These are phyloP conservation scores for Ara ararauna DNA, from an alignment of 2,797 vertebrate genomes.

Conservation along the genomic window DNA sequence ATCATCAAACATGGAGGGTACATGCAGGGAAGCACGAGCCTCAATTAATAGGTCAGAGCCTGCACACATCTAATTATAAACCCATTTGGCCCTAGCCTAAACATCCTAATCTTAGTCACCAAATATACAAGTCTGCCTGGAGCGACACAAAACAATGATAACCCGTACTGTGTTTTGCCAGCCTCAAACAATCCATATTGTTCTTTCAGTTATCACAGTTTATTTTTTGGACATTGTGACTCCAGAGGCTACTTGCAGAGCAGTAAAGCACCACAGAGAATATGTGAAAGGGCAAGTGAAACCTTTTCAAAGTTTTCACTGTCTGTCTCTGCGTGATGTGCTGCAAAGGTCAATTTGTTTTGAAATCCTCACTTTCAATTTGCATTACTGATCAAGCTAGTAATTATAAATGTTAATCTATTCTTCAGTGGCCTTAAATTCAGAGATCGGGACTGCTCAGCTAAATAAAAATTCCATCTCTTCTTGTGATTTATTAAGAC, in stretches of 20 bases:
- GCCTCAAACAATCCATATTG: not conserved
- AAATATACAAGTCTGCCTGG: slow-evolving; percentile 22
- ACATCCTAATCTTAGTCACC: slow-evolving; percentile 52
- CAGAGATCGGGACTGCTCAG: not conserved
- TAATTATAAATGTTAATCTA: slow-evolving; percentile 58
- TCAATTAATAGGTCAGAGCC: slow-evolving; percentile 5
- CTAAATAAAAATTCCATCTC: slow-evolving; percentile 23
- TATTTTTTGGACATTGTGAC: not conserved
- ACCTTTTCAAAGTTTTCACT: not conserved
- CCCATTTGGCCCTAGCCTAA: slow-evolving; percentile 48
- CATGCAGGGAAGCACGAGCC: not conserved
- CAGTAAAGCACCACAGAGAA: not conserved
- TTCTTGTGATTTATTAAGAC: slow-evolving; percentile 32
- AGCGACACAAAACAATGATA: accelerated
- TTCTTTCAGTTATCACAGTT: slow-evolving; percentile 42
- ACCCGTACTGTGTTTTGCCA: not conserved
- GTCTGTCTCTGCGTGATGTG: not conserved
- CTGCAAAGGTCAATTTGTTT: slow-evolving; percentile 61
- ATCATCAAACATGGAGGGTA: not conserved
- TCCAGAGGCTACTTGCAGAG: not conserved
- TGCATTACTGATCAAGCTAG: slow-evolving; percentile 31
- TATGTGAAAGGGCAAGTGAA: not conserved
- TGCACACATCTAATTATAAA: slow-evolving; percentile 20
- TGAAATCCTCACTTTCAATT: slow-evolving; percentile 29
- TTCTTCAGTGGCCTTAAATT: slow-evolving; percentile 36